Base-by-base conservation (phyloP, 2,888 invertebrate genomes). In the Acanthosepion pharaonis region DNA sequence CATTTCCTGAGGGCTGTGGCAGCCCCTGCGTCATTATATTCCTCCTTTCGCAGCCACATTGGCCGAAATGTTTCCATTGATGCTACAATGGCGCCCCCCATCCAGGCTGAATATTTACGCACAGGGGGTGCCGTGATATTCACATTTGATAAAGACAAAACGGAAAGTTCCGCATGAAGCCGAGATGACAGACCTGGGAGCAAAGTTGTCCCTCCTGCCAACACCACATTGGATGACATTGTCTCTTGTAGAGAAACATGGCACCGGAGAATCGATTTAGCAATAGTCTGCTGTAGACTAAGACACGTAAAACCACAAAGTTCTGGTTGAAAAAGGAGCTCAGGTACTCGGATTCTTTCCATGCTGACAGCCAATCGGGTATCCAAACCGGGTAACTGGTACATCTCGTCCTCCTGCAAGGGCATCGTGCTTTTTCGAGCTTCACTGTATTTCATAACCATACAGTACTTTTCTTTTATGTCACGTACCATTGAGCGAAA, bases 81-180 rank as follows among this genome's bases (percentile, higher is more conserved):
- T 48, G 94, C 94, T 28, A 94, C 94, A 23, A 94, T 94, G 3
- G 94, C 51, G 15, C 94, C 94, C 15, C 94, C 94, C 64, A 64
- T 64, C 94, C 94, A 94, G 33, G 94, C 94, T 59, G 94, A 94
- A 94, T 94, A 94, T 64, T 94, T 94, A 4, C 94, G 55, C 53
- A 94, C 94, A 0, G 94, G 64, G 15, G 94, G 94, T 11, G 94
- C 94, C 28, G 55, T 64, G 33, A 94, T 64, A 33, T 94, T 94
- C 55, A 94, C 48, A 25, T 64, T 94, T 55, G 55, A 55, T 28
- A 93, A 49, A 55, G 94, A 94, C 59, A 94, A 48, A 25, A 59
- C 59, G 5, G 94, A 55, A 28, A 94, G 55, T 59, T 94, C 59
- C n/a, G 51, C 48, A 94, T 64, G 94, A 33, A 94, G 64, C 15